phyloP scores from a whole-genome alignment of 2,113 vertebrate genomes.

The Lophius piscatorius region DNA sequence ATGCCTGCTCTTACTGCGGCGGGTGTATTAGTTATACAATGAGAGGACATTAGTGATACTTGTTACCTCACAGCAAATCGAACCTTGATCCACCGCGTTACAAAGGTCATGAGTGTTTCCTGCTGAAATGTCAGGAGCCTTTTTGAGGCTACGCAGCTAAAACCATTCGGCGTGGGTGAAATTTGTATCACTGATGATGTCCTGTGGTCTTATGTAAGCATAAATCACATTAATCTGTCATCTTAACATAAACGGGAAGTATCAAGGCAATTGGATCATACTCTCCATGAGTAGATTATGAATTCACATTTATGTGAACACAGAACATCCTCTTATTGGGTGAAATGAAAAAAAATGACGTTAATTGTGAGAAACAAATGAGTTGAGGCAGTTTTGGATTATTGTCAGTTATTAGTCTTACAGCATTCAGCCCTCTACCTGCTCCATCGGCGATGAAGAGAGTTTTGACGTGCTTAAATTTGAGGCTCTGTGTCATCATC shows the following conservation, averaged over 20 bases:
- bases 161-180: not conserved
- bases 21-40: too few relatives aligned
- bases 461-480: too few relatives aligned
- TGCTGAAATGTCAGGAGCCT: slow-evolving; percentile 54
- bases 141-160: not conserved
- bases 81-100: slow-evolving; percentile 14
- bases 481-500: slow-evolving; percentile 11
- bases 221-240: not conserved
- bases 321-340: not conserved
- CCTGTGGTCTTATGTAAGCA: not conserved
- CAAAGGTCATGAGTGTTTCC: slow-evolving; percentile 33
- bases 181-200: slow-evolving; percentile 1
- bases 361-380: too few relatives aligned
- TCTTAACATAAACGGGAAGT: not conserved
- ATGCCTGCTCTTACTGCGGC: too few relatives aligned
- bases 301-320: not conserved
- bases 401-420: too few relatives aligned
- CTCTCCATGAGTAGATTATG: not conserved
- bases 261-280: not conserved
- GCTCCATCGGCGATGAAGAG: too few relatives aligned
- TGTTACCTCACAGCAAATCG: slow-evolving; percentile 15
- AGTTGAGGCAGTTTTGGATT: too few relatives aligned
- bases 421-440: too few relatives aligned
- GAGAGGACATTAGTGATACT: too few relatives aligned
- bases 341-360: not conserved